phyloP scores from a whole-genome alignment of 2,797 vertebrate genomes.

The Clangula hyemalis region DNA sequence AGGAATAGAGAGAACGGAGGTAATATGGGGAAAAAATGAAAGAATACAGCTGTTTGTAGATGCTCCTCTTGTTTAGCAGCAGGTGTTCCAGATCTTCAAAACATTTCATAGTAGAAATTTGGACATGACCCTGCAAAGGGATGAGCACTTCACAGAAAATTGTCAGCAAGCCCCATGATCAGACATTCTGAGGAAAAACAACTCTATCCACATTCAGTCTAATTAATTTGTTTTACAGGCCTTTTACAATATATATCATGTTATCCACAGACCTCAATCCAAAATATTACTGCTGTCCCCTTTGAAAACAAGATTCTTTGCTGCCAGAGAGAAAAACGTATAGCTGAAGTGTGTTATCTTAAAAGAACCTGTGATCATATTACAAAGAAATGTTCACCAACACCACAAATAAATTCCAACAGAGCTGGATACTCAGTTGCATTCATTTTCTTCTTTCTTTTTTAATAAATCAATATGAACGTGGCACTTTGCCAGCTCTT shows the following conservation, averaged over 20 bases:
- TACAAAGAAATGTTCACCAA: conserved; percentile 38
- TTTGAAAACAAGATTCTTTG: conserved; percentile 44
- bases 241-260: conserved; percentile 16
- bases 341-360: conserved; percentile 26
- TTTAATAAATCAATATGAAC: conserved; percentile 53
- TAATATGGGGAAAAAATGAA: not conserved
- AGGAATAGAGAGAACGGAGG: not conserved
- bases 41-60: not conserved
- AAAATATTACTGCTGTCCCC: not conserved
- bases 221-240: conserved; percentile 41
- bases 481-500: conserved; percentile 39
- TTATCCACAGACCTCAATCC: not conserved
- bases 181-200: conserved; percentile 1
- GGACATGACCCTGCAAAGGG: not conserved
- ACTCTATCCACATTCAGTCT: not conserved
- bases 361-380: conserved; percentile 51
- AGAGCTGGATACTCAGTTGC: conserved; percentile 10
- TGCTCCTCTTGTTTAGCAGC: conserved; percentile 16
- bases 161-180: not conserved
- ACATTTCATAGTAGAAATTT: conserved; percentile 17
- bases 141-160: conserved; percentile 18
- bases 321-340: conserved; percentile 7
- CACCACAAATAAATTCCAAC: conserved; percentile 57
- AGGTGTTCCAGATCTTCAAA: conserved; percentile 11
- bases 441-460: conserved; percentile 30